Conservation (phyloP, 2,113 vertebrate genomes). For the Passerina amoena region DNA sequence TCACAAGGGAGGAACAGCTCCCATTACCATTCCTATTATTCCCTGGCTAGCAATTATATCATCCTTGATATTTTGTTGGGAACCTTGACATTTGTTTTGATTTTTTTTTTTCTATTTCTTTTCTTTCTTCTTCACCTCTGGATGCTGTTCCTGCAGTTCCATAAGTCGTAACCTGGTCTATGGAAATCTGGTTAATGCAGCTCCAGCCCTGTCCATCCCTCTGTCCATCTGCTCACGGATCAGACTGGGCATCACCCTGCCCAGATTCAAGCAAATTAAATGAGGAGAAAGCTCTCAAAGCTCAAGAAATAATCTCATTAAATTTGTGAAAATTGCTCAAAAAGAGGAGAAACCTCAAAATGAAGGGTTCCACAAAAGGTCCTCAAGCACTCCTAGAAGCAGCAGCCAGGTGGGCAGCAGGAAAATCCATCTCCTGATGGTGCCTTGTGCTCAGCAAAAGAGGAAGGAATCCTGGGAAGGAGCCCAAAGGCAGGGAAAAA, state of each 20-base stretch:
- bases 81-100: background rate
- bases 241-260: background rate
- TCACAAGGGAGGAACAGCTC: background rate
- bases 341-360: background rate
- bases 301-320: background rate
- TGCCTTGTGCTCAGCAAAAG: background rate
- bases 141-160: background rate
- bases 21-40: background rate
- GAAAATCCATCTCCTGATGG: background rate
- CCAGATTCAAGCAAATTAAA: background rate
- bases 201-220: background rate
- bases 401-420: background rate
- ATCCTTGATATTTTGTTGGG: background rate
- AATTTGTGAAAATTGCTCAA: background rate
- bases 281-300: background rate
- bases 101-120: background rate
- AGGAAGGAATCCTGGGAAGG: background rate
- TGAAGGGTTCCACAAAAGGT: background rate
- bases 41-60: background rate
- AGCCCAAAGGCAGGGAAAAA: background rate
- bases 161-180: fast-evolving
- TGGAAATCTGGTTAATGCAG: background rate
- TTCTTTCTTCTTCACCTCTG: background rate
- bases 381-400: background rate
- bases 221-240: fast-evolving